Evolutionary conservation across 2,888 invertebrate species (phyloP).

Genomic region (Crepidodera aurea): DNA sequence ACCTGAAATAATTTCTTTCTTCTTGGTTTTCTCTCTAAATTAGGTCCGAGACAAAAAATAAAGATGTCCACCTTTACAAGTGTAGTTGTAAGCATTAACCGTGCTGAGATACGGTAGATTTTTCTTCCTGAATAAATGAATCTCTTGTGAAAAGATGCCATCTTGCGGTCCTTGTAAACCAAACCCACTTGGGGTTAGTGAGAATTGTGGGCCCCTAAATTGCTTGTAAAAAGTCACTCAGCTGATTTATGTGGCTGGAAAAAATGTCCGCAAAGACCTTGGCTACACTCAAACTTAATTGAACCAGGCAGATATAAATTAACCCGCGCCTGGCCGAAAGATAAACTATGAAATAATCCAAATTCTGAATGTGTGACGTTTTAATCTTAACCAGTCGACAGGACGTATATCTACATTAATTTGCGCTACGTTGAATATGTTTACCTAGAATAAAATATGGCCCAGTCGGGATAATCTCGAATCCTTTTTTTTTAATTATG

Average conservation of each 20-base stretch:
- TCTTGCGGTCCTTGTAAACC: constrained; percentile 29
- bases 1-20: neutral
- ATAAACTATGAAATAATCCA: constrained; percentile 23
- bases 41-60: neutral
- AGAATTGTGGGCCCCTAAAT: constrained; percentile 31
- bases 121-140: constrained; percentile 29
- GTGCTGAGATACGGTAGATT: constrained; percentile 12
- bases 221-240: constrained; percentile 38
- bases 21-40: too few species aligned
- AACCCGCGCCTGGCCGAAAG: constrained; percentile 8
- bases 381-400: constrained; percentile 12
- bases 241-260: constrained; percentile 32
- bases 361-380: constrained; percentile 7
- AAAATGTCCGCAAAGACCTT: constrained; percentile 30
- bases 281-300: constrained; percentile 34
- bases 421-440: constrained; percentile 12
- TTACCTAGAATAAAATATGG: constrained; percentile 11
- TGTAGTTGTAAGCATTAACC: constrained; percentile 17
- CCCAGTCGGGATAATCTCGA: neutral
- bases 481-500: neutral
- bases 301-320: constrained; percentile 25
- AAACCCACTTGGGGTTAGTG: constrained; percentile 34
- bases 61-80: constrained; percentile 4
- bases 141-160: constrained; percentile 29
- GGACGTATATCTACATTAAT: constrained; percentile 9